A percentile compares a stretch with the other conserved stretches of the same genome.
Evolutionary conservation across 2,797 vertebrate species (phyloP).

Genomic region (Malurus leucopterus): DNA sequence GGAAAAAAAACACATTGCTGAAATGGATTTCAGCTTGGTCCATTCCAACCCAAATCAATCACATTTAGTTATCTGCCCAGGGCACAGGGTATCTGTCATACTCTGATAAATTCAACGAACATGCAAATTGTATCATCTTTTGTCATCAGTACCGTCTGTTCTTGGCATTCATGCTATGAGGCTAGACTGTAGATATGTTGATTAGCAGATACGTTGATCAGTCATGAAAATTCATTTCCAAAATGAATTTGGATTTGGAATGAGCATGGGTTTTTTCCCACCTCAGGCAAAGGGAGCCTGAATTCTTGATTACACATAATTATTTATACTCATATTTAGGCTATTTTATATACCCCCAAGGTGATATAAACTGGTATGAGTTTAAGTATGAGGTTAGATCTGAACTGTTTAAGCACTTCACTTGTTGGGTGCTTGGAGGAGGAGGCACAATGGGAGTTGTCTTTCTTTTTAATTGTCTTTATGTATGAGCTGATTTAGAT

Average conservation of each 20-base stretch:
- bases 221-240: slow-evolving; percentile 62
- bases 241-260: slow-evolving; percentile 52
- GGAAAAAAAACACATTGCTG: background rate
- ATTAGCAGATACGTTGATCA: slow-evolving; percentile 46
- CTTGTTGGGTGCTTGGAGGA: background rate
- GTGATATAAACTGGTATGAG: background rate
- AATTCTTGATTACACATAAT: slow-evolving; percentile 45
- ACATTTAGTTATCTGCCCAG: slow-evolving; percentile 17
- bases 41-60: slow-evolving; percentile 11
- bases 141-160: slow-evolving; percentile 41
- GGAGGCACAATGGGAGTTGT: background rate
- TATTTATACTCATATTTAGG: slow-evolving; percentile 40
- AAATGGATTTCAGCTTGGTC: slow-evolving; percentile 20
- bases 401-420: slow-evolving; percentile 11
- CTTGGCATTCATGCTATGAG: slow-evolving; percentile 17
- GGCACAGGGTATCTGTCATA: background rate
- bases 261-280: background rate
- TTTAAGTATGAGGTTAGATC: slow-evolving; percentile 46
- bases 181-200: slow-evolving; percentile 31
- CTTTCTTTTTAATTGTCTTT: background rate
- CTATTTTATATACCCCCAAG: slow-evolving; percentile 28
- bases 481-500: background rate
- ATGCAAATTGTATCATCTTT: slow-evolving; percentile 34
- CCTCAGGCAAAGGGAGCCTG: slow-evolving; percentile 43
- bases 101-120: slow-evolving; percentile 22